Conservation (phyloP, 2,888 invertebrate genomes). For the Andrena bicolor region DNA sequence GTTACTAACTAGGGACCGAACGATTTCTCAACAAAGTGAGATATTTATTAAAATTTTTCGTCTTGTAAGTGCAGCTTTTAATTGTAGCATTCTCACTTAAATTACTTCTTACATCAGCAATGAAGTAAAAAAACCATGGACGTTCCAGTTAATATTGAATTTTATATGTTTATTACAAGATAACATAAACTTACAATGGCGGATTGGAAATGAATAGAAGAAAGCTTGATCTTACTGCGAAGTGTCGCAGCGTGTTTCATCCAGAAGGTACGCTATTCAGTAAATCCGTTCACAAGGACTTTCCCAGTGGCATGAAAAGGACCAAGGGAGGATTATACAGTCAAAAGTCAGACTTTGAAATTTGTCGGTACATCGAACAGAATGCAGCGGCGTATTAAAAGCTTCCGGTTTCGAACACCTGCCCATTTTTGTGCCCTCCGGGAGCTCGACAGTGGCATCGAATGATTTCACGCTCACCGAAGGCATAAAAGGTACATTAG, state of each 20-base stretch:
- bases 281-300: constrained; percentile 67
- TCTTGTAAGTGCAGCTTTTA: too few relatives aligned
- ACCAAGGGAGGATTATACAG: constrained; percentile 81
- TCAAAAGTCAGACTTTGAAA: constrained; percentile 84
- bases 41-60: too few relatives aligned
- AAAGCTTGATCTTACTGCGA: neutral
- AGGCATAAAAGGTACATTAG: constrained; percentile 29
- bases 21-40: too few relatives aligned
- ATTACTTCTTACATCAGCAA: too few relatives aligned
- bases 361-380: constrained; percentile 83
- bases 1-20: too few relatives aligned
- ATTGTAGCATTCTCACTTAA: too few relatives aligned
- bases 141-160: neutral
- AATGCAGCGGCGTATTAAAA: constrained; percentile 80
- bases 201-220: constrained; percentile 6
- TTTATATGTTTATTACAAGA: neutral
- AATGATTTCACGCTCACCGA: constrained; percentile 44
- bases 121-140: too few relatives aligned
- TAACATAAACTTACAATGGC: neutral
- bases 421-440: constrained; percentile 73
- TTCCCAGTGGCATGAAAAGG: constrained; percentile 76
- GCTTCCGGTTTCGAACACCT: constrained; percentile 84
- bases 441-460: constrained; percentile 50
- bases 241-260: constrained; percentile 36
- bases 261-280: constrained; percentile 39